Evolutionary conservation across 2,888 invertebrate genomes (phyloP).

Genomic region (Andrena hattorfiana): DNA sequence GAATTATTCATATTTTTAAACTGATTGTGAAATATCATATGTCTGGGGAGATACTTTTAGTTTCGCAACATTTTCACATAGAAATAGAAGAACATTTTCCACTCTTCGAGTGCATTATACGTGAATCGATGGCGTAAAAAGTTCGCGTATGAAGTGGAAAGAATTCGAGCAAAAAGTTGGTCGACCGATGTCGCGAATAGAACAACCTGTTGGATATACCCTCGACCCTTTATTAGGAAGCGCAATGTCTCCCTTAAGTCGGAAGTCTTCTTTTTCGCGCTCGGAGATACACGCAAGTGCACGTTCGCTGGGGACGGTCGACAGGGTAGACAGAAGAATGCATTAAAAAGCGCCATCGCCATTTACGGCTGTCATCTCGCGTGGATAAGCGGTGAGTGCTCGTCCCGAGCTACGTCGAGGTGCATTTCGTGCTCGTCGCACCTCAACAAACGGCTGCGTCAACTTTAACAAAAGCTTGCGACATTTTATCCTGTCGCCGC

Average conservation of each 20-base stretch:
- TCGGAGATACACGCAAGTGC: constrained; percentile 12
- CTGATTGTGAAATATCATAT: background rate
- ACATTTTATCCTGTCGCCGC: constrained; percentile 53
- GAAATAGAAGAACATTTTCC: background rate
- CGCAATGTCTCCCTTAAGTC: constrained; percentile 56
- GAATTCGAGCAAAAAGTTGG: constrained; percentile 7
- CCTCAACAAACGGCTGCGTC: constrained; percentile 27
- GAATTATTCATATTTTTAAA: too few relatives aligned
- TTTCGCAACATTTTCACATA: too few relatives aligned
- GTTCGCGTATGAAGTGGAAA: background rate
- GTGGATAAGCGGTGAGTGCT: constrained; percentile 75
- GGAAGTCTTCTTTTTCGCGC: constrained; percentile 45
- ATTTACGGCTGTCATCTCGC: constrained; percentile 74
- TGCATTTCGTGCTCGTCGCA: constrained; percentile 6
- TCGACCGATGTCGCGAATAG: constrained; percentile 32
- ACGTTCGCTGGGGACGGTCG: constrained; percentile 9
- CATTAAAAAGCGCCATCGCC: constrained; percentile 70
- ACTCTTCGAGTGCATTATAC: background rate
- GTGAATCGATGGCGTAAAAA: background rate
- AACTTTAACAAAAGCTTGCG: constrained; percentile 43
- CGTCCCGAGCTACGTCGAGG: constrained; percentile 35
- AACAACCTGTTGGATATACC: constrained; percentile 57
- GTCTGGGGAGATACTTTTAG: background rate
- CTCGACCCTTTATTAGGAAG: constrained; percentile 59
- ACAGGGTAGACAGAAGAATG: constrained; percentile 58